Conservation (phyloP, 2,113 vertebrate genomes). For the Neopipo cinnamomea region DNA sequence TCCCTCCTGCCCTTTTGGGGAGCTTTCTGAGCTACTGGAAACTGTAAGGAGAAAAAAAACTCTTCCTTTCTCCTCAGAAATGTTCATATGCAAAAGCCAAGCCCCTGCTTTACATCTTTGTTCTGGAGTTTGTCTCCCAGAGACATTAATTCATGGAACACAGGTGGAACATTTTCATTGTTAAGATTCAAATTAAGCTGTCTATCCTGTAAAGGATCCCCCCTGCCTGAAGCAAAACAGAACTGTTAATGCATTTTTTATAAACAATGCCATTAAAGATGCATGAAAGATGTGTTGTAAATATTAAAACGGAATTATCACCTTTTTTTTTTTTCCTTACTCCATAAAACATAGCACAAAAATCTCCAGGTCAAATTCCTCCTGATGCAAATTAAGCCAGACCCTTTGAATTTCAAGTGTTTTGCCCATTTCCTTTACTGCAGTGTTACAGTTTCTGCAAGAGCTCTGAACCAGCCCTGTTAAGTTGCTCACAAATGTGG, state of each 20-base stretch:
- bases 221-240: constrained; percentile 54
- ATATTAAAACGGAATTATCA: background rate
- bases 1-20: background rate
- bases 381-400: background rate
- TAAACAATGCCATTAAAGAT: constrained; percentile 56
- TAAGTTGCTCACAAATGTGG: background rate
- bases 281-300: constrained; percentile 48
- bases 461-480: background rate
- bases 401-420: background rate
- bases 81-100: background rate
- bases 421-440: background rate
- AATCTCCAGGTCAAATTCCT: background rate
- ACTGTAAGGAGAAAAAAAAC: background rate
- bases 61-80: background rate
- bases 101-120: background rate
- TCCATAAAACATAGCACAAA: constrained; percentile 23
- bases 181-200: constrained; percentile 48
- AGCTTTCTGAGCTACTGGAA: background rate
- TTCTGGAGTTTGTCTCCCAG: background rate
- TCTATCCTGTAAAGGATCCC: constrained; percentile 52
- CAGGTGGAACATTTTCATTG: background rate
- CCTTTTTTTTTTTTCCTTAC: background rate
- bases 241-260: constrained; percentile 70
- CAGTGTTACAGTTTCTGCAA: background rate
- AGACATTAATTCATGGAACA: background rate